Conservation (phyloP, 2,888 invertebrate genomes). For the Amiota mariae region DNA sequence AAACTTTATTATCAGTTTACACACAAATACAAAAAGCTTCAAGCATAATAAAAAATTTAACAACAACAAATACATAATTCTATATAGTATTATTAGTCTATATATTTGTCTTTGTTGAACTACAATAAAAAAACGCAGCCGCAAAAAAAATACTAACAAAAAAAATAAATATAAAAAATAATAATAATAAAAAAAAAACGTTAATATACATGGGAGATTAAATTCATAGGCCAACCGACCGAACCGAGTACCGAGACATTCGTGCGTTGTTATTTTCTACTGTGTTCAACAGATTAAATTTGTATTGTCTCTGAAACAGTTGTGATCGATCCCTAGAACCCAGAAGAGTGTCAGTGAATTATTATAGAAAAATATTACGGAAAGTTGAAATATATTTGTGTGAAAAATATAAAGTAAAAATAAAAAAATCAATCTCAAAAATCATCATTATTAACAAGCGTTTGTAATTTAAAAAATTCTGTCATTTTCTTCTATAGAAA, state of each 20-base stretch:
- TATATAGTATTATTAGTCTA: slow-evolving; percentile 5
- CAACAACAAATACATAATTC: slow-evolving; percentile 33
- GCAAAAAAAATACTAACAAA: not conserved
- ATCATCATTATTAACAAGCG: too few species aligned
- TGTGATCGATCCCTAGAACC: slow-evolving; percentile 37
- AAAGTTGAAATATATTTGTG: not conserved
- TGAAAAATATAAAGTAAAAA: slow-evolving; percentile 3
- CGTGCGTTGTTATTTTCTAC: not conserved
- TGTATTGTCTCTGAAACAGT: slow-evolving; percentile 56
- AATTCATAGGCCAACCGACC: slow-evolving; percentile 44
- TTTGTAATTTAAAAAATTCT: too few species aligned
- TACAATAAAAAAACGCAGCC: slow-evolving; percentile 7
- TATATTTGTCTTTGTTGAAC: not conserved
- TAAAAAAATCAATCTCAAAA: too few species aligned
- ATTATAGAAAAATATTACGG: slow-evolving; percentile 31
- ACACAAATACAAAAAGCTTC: slow-evolving; percentile 28
- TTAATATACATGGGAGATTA: slow-evolving; percentile 48
- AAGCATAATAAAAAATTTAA: slow-evolving; percentile 48
- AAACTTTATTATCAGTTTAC: slow-evolving; percentile 42
- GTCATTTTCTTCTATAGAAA: too few species aligned
- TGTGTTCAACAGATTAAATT: slow-evolving; percentile 50
- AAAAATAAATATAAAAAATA: too few species aligned
- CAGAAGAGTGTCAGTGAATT: not conserved
- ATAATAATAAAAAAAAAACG: not conserved
- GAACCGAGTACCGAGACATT: slow-evolving; percentile 7